phyloP scores from a whole-genome alignment of 2,888 invertebrate species.

The Siphlonurus alternatus region DNA sequence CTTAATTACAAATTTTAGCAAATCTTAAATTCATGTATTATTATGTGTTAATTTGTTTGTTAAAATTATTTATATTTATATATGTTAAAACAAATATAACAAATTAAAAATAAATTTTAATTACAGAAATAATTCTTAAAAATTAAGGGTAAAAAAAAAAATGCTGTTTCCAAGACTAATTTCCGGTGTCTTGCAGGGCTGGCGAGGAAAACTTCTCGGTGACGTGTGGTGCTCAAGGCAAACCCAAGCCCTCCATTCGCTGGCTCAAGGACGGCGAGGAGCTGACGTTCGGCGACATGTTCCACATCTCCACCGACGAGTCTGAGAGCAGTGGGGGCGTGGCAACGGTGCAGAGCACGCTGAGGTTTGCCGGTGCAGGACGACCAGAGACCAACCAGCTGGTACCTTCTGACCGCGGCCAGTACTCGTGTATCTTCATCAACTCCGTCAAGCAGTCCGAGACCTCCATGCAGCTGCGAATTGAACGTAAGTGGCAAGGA shows the following conservation, averaged over 20 bases:
- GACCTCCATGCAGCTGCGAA: conserved; percentile 76
- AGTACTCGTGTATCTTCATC: conserved; percentile 73
- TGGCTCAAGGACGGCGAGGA: conserved; percentile 79
- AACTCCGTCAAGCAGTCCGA: conserved; percentile 80
- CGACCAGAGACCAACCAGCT: conserved; percentile 59
- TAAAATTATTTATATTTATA: too few relatives aligned
- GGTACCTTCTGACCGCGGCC: conserved; percentile 68
- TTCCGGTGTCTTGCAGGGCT: conserved; percentile 30
- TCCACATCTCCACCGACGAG: conserved; percentile 63
- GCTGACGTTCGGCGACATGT: conserved; percentile 56
- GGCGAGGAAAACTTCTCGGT: conserved; percentile 64
- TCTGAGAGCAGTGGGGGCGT: conserved; percentile 62
- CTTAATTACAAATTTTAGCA: not conserved
- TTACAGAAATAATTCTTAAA: conserved; percentile 9
- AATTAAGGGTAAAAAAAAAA: not conserved
- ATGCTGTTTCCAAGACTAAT: not conserved
- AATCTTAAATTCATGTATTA: conserved; percentile 1
- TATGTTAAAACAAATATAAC: too few relatives aligned
- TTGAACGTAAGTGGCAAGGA: conserved; percentile 53
- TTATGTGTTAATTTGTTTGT: too few relatives aligned
- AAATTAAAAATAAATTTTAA: too few relatives aligned
- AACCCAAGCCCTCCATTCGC: conserved; percentile 64
- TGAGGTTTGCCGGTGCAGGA: conserved; percentile 63
- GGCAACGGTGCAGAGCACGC: conserved; percentile 63
- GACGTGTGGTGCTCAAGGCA: conserved; percentile 73